Percentiles rank a stretch among this genome's conserved stretches.
Evolutionary conservation across 2,113 vertebrate genomes (phyloP).

Genomic region (Oreochromis tanganicae): DNA sequence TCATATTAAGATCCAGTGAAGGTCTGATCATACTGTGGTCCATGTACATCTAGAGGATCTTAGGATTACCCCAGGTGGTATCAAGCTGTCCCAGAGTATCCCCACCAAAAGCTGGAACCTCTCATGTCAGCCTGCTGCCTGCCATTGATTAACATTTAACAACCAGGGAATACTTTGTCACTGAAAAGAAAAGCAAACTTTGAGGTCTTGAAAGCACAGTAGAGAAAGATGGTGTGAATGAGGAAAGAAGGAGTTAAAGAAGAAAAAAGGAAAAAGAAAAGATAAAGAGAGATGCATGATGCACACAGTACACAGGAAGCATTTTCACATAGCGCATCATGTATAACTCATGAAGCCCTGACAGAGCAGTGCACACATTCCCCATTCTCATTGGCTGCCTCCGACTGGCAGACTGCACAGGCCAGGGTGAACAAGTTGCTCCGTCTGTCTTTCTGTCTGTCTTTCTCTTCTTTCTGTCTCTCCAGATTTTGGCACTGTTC

Average conservation of each 20-base stretch:
- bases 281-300: conserved; percentile 22
- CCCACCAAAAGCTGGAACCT: conserved; percentile 27
- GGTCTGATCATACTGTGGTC: conserved; percentile 35
- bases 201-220: conserved; percentile 54
- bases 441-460: conserved; percentile 27
- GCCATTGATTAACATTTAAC: conserved; percentile 69
- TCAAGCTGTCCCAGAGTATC: neutral
- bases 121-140: conserved; percentile 18
- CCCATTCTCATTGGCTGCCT: conserved; percentile 68
- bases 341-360: conserved; percentile 73
- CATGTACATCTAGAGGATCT: neutral
- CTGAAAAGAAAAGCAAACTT: conserved; percentile 61
- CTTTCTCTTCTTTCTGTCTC: neutral
- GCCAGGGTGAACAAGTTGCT: conserved; percentile 64
- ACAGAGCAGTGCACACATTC: conserved; percentile 61
- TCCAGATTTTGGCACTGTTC: conserved; percentile 7
- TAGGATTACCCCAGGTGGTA: neutral
- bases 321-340: conserved; percentile 70
- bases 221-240: conserved; percentile 15
- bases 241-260: conserved; percentile 10
- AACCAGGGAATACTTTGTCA: conserved; percentile 66
- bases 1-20: neutral
- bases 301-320: conserved; percentile 64
- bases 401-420: conserved; percentile 50
- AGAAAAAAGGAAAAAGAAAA: conserved; percentile 2